Base-by-base conservation (phyloP, 2,888 invertebrate genomes). In the Drosophila kanekoi region DNA sequence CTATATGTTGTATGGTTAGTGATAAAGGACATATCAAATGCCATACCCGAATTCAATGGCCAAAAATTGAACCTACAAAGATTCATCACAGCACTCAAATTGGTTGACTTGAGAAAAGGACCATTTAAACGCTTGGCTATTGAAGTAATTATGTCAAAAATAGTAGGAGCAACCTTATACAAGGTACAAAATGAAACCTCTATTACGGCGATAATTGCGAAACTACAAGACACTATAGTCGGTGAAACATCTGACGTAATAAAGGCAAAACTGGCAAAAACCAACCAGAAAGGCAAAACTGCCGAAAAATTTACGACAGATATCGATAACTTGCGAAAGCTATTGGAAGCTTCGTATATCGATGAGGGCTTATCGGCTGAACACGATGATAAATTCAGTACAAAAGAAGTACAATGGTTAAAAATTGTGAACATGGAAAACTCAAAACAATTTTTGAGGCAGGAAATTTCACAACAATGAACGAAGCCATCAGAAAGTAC, bases 261-360 rank as follows among this genome's bases (percentile, higher is more conserved):
- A 37, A 37, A 37, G 13, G 37, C 37, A 10, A 40, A 16, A 16
- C 13, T 16, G 16, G 13, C 11, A n/a, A 40, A 40, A n/a, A 40
- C 40, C 1, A 40, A 13, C n/a, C 40, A 40, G 40, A 40, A 40
- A 40, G 40, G 40, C n/a, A 40, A 40, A 40, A 40, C 40, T n/a
- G 40, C 40, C 10, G 40, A 40, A 13, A 40, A 40, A 10, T 40
- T 40, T n/a, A 40, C 18, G 4, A 16, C 40, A n/a, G 16, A 40
- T 3, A 40, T 40, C 4, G 40, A 40, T 16, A 40, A 18, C 40
- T 18, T 40, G n/a, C 40, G 10, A 2, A 40, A 40, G n/a, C 16
- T 16, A 13, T n/a, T 40, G 13, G 9, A 40, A 40, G 40, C 40
- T 6, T 13, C 16, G 18, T 40, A 40, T 9, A 40, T 40, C 16